These are phyloP conservation scores for Alcedo atthis DNA, from an alignment of 2,797 vertebrate species.

Conservation along the genomic window DNA sequence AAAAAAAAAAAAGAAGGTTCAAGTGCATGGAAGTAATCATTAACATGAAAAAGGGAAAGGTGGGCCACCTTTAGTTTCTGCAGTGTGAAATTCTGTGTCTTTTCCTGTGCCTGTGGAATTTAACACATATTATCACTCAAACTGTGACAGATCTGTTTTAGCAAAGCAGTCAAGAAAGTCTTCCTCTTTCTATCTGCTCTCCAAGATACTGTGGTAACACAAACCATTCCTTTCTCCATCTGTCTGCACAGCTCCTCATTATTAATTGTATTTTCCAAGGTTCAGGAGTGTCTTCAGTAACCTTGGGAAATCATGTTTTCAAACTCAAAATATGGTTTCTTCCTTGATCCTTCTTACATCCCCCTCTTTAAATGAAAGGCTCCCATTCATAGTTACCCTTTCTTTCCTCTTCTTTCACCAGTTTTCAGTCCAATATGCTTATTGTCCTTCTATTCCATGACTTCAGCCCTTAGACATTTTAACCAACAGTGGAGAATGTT, in stretches of 20 bases:
- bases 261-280: conserved; percentile 39
- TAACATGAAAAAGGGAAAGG: not conserved
- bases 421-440: conserved; percentile 72
- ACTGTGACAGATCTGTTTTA: not conserved
- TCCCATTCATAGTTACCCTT: conserved; percentile 62
- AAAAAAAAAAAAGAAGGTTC: not conserved
- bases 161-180: not conserved
- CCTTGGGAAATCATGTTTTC: conserved; percentile 46
- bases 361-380: conserved; percentile 63
- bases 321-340: conserved; percentile 46
- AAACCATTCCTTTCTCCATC: conserved; percentile 39
- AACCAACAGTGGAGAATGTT: conserved; percentile 78
- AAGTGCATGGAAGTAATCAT: not conserved
- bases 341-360: conserved; percentile 36
- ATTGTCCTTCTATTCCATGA: conserved; percentile 75
- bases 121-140: conserved; percentile 1
- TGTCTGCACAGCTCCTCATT: conserved; percentile 23
- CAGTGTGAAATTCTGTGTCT: conserved; percentile 1
- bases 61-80: not conserved
- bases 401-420: conserved; percentile 70
- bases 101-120: conserved; percentile 21
- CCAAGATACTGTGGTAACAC: conserved; percentile 10
- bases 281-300: conserved; percentile 39
- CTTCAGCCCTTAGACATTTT: conserved; percentile 80
- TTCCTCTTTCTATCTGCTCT: conserved; percentile 25